Base-by-base conservation (phyloP, 2,797 vertebrate genomes). In the Fistularia tabacaria region DNA sequence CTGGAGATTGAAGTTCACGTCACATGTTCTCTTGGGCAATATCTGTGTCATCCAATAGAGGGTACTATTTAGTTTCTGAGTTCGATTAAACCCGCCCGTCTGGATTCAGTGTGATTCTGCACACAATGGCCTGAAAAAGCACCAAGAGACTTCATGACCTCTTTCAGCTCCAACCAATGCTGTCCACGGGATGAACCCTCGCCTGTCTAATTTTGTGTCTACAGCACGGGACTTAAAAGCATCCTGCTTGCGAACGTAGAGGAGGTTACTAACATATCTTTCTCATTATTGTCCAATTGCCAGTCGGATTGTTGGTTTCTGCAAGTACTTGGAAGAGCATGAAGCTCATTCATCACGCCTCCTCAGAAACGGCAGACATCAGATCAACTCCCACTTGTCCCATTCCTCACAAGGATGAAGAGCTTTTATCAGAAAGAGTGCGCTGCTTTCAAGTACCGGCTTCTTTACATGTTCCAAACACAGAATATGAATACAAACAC, bases 41-140 rank as follows among this genome's bases (percentile, higher is more conserved):
- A 60, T 81, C 74, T 45, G 13, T 74, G 59, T 70, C 73, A 62
- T 82, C 89, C 91, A 89, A 90, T 65, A 91, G 91, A 89, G 88
- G 89, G 88, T 63, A 77, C 82, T 90, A 79, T 92, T 90, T 85
- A 79, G 86, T 91, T 83, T 90, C 77, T 36, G 5, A 74, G 67
- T n/a, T 61, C 47, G 66, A 36, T 49, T 46, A 66, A 77, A 77
- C 59, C 10, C 14, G 64, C 81, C 54, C 59, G 38, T 43, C 71
- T 47, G 25, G 25, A 49, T 55, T 69, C 70, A 65, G 14, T 47
- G 51, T 40, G 49, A 53, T 58, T 79, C 57, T 25, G 25, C 25
- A 25, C 69, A 53, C 39, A 8, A 67, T 51, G 1, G 36, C 14
- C 51, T 47, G 43, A 50, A 54, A 73, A 57, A 51, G 37, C 59